Conservation (phyloP, 1,140 invertebrate genomes). For the Nephila pilipes region DNA sequence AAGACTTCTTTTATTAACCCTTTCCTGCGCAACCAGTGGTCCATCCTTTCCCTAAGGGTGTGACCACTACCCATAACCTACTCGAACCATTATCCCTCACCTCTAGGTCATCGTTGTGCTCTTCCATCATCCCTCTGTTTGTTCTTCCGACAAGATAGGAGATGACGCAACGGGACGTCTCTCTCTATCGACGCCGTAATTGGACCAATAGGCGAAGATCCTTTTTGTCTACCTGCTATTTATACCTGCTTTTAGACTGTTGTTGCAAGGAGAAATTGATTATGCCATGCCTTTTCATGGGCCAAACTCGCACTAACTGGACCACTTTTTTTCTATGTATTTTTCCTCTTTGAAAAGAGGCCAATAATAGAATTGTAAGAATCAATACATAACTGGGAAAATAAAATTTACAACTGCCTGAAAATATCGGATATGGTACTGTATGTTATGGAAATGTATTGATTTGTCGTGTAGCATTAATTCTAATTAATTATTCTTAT, state of each 20-base stretch:
- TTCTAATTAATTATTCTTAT: too few relatives aligned
- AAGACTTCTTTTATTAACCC: too few relatives aligned
- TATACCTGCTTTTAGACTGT: constrained; percentile 5
- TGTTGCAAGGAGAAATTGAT: background rate
- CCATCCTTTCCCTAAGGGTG: constrained; percentile 34
- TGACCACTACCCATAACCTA: constrained; percentile 20
- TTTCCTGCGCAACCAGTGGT: constrained; percentile 1
- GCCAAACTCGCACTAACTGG: background rate
- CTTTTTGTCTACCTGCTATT: constrained; percentile 35
- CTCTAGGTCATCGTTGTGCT: background rate
- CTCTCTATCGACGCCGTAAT: constrained; percentile 29
- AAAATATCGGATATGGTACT: too few relatives aligned
- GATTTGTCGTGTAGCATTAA: too few relatives aligned
- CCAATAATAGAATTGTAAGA: background rate
- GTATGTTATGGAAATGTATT: too few relatives aligned
- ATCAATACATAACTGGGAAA: background rate
- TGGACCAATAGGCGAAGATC: background rate
- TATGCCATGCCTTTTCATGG: background rate
- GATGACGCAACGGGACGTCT: background rate
- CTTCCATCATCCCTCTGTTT: constrained; percentile 45
- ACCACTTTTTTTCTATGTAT: background rate
- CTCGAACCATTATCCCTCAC: background rate
- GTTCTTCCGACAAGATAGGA: constrained; percentile 19
- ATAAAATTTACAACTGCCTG: background rate
- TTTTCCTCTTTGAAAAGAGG: background rate